These are phyloP conservation scores for Colinus virginianus DNA, from an alignment of 2,113 vertebrate genomes.

Conservation along the genomic window DNA sequence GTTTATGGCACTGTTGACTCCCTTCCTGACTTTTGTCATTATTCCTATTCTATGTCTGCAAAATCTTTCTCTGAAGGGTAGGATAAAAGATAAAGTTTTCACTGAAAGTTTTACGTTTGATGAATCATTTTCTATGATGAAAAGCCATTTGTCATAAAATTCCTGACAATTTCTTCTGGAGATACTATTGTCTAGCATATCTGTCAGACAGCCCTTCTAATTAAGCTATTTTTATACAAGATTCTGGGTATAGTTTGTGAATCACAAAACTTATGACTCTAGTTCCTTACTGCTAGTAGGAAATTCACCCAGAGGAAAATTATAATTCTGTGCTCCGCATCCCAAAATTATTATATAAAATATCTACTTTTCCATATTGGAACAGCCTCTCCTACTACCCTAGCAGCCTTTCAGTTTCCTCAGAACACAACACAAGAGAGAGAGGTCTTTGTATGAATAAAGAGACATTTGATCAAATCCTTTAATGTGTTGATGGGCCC, in stretches of 20 bases:
- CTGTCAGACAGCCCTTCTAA: slow-evolving; percentile 41
- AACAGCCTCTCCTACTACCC: not conserved
- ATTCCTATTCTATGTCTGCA: not conserved
- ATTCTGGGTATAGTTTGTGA: slow-evolving; percentile 13
- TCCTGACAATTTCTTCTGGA: not conserved
- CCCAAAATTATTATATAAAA: not conserved
- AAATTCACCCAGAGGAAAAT: slow-evolving; percentile 27
- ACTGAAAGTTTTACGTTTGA: not conserved
- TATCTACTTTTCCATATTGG: not conserved
- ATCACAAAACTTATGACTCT: slow-evolving; percentile 31
- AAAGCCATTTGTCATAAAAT: slow-evolving; percentile 37
- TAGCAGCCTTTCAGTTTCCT: slow-evolving; percentile 8
- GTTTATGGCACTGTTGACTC: not conserved
- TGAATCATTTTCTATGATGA: slow-evolving; percentile 14
- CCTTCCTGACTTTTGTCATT: not conserved
- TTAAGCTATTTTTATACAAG: slow-evolving; percentile 34
- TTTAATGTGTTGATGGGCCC: slow-evolving; percentile 9
- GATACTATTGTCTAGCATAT: not conserved
- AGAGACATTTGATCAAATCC: slow-evolving; percentile 31
- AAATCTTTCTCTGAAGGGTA: not conserved
- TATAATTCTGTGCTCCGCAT: not conserved
- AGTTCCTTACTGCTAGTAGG: not conserved
- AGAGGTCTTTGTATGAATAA: slow-evolving; percentile 16
- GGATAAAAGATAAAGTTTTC: not conserved
- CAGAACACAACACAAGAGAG: not conserved